A percentile compares a stretch with the other conserved stretches of the same genome.
phyloP scores from a whole-genome alignment of 2,888 invertebrate species.

The Eupithecia inturbata region DNA sequence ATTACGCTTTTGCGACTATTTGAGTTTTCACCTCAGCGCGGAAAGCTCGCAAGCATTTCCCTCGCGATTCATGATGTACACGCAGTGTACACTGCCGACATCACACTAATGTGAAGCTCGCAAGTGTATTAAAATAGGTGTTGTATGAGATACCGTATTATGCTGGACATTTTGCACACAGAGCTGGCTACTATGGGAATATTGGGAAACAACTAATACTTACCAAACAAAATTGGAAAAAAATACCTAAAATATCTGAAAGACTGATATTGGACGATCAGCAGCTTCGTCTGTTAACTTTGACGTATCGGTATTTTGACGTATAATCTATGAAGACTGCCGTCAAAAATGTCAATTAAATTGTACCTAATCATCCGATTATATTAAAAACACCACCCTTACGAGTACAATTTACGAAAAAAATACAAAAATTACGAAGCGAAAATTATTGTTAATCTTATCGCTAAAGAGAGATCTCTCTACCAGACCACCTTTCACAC shows the following conservation, averaged over 20 bases:
- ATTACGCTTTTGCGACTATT: background rate
- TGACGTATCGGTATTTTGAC: background rate
- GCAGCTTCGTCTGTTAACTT: background rate
- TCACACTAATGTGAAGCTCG: background rate
- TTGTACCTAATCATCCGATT: background rate
- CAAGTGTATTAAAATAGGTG: background rate
- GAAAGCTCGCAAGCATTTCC: background rate
- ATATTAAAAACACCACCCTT: background rate
- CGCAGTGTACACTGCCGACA: conserved; percentile 1
- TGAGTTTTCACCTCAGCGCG: conserved; percentile 3
- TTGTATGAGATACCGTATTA: background rate
- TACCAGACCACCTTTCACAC: too few species aligned
- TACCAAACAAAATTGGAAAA: too few species aligned
- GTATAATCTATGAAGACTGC: background rate
- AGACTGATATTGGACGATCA: background rate
- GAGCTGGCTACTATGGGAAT: background rate
- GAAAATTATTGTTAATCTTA: too few species aligned
- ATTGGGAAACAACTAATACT: background rate
- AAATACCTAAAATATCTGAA: background rate
- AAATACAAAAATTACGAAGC: background rate
- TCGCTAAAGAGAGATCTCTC: too few species aligned
- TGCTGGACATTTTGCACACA: background rate
- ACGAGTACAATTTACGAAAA: background rate
- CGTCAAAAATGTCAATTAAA: background rate
- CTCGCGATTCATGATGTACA: background rate